Evolutionary conservation across 2,797 vertebrate species (phyloP).

Genomic region (Graptemys geographica): DNA sequence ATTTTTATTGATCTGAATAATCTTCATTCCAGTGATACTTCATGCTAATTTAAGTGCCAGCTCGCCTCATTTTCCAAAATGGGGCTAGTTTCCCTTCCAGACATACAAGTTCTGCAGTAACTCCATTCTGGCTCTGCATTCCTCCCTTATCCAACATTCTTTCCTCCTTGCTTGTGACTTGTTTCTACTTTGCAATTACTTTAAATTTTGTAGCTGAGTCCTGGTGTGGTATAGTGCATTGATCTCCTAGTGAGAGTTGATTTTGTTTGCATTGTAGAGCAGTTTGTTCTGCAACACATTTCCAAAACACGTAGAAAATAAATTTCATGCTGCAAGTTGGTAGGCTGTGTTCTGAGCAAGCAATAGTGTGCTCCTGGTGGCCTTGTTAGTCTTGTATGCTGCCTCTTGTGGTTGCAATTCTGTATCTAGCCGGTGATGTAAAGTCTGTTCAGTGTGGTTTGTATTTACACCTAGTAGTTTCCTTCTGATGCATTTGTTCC

Average conservation of each 20-base stretch:
- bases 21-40: background rate
- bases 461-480: background rate
- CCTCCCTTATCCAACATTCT: background rate
- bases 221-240: accelerated
- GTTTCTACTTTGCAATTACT: background rate
- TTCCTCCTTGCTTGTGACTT: background rate
- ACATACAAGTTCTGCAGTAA: background rate
- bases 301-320: background rate
- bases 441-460: background rate
- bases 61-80: background rate
- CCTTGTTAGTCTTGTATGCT: background rate
- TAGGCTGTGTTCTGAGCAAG: background rate
- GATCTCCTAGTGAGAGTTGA: background rate
- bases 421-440: background rate
- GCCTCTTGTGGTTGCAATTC: background rate
- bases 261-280: background rate
- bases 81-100: background rate
- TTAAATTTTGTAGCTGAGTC: no score
- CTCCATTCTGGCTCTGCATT: background rate
- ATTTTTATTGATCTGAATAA: background rate
- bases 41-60: background rate
- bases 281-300: accelerated
- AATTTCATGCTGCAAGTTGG: background rate
- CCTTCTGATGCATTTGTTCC: background rate
- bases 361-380: background rate